These are phyloP conservation scores for Pelodytes ibericus DNA, from an alignment of 2,797 vertebrate genomes.

Conservation along the genomic window DNA sequence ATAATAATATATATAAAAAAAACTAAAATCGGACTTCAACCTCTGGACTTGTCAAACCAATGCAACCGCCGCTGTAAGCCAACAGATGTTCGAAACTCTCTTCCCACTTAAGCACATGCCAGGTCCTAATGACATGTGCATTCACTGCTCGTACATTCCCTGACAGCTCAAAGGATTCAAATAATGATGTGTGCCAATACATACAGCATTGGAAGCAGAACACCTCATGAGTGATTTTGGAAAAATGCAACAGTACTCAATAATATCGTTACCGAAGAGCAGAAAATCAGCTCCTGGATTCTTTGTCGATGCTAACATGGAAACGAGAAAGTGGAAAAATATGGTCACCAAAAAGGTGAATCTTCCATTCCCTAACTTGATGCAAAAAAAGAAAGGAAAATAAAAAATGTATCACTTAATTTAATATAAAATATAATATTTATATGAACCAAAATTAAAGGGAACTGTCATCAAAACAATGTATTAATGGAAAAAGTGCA, in stretches of 20 bases:
- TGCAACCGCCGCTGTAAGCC: constrained; percentile 23
- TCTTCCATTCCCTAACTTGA: too few species aligned
- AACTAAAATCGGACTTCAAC: constrained; percentile 21
- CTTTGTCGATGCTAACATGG: background rate
- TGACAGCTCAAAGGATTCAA: constrained; percentile 60
- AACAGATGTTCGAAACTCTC: constrained; percentile 57
- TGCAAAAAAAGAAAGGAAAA: too few species aligned
- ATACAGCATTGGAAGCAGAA: constrained; percentile 55
- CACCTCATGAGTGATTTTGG: constrained; percentile 53
- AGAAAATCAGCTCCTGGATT: background rate
- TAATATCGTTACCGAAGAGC: constrained; percentile 2
- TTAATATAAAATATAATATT: too few species aligned
- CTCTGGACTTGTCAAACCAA: constrained; percentile 30
- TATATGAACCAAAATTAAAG: too few species aligned
- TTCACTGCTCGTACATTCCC: constrained; percentile 61
- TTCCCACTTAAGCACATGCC: constrained; percentile 29
- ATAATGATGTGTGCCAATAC: constrained; percentile 64
- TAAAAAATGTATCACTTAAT: too few species aligned
- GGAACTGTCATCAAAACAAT: too few species aligned
- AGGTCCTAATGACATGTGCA: constrained; percentile 51
- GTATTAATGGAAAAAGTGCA: too few species aligned
- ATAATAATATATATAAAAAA: constrained; percentile 11
- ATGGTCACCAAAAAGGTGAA: too few species aligned
- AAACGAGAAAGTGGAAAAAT: background rate
- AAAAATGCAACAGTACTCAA: constrained; percentile 50